A percentile compares a stretch with the other conserved stretches of the same genome.
Evolutionary conservation across 2,888 invertebrate genomes (phyloP).

Genomic region (Cenopis cana): DNA sequence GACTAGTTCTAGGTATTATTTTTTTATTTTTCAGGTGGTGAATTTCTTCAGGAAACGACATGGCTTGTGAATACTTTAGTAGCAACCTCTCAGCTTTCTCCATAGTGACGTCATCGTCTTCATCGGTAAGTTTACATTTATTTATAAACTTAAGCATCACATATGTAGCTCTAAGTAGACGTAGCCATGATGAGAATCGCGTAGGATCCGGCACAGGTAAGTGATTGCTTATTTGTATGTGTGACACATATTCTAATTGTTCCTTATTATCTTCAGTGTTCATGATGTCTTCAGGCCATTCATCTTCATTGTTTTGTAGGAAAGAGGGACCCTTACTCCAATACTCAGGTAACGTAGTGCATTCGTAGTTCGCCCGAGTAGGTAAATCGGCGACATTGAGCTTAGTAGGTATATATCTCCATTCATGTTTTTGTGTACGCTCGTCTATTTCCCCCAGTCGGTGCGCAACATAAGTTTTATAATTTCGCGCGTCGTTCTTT

Average conservation of each 20-base stretch:
- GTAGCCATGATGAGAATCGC: conserved; percentile 5
- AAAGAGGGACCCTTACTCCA: conserved; percentile 9
- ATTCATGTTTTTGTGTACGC: conserved; percentile 45
- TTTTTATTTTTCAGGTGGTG: background rate
- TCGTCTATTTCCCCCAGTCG: conserved; percentile 51
- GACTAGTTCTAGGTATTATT: conserved; percentile 2
- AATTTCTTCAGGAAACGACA: conserved; percentile 8
- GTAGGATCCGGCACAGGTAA: conserved; percentile 5
- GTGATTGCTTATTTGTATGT: background rate
- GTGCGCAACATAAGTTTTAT: conserved; percentile 48
- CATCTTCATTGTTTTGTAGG: background rate
- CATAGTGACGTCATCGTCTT: background rate
- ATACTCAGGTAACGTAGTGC: background rate
- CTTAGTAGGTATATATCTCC: conserved; percentile 52
- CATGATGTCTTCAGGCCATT: conserved; percentile 3
- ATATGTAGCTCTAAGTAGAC: background rate
- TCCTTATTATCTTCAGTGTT: conserved; percentile 8
- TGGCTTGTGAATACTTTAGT: conserved; percentile 4
- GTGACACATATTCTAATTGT: background rate
- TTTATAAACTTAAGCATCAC: conserved; percentile 7
- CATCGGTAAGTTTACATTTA: conserved; percentile 9
- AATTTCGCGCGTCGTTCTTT: conserved; percentile 43
- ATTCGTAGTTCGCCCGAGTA: background rate
- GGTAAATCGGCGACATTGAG: conserved; percentile 48
- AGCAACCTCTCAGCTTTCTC: conserved; percentile 13